Percentiles rank a stretch among this genome's conserved stretches.
phyloP scores from a whole-genome alignment of 2,888 invertebrate genomes.

The Cybosia mesomella region DNA sequence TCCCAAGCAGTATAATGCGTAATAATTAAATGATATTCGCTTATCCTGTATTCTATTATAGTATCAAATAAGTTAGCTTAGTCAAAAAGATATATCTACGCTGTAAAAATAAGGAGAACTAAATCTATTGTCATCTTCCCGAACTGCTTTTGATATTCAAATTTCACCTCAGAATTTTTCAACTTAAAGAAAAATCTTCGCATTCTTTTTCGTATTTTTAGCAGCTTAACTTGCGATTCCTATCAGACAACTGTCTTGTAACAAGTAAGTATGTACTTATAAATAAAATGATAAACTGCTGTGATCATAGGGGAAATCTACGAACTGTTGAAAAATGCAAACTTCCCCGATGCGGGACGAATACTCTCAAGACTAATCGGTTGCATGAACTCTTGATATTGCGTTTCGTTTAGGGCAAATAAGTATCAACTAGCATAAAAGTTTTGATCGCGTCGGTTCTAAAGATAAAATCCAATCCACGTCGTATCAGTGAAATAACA shows the following conservation, averaged over 20 bases:
- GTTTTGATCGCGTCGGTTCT: neutral
- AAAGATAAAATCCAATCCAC: conserved; percentile 22
- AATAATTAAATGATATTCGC: neutral
- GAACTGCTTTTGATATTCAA: neutral
- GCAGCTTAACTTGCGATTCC: neutral
- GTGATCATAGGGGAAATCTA: neutral
- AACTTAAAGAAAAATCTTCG: neutral
- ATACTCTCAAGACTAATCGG: conserved; percentile 4
- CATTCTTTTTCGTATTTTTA: neutral
- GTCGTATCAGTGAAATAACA: conserved; percentile 44
- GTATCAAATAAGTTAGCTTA: neutral
- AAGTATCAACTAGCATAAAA: conserved; percentile 16
- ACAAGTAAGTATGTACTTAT: neutral
- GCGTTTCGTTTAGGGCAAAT: conserved; percentile 33
- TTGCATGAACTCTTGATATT: conserved; percentile 27
- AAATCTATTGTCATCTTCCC: neutral
- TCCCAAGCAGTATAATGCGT: conserved; percentile 1
- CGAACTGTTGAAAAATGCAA: neutral
- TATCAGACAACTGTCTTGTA: neutral
- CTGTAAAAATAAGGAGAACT: neutral
- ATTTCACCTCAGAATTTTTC: neutral
- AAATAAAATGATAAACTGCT: neutral
- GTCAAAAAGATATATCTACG: neutral
- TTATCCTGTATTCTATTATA: neutral
- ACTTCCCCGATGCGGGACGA: neutral